Evolutionary conservation across 2,113 vertebrate genomes (phyloP).

Genomic region (Phasianus colchicus): DNA sequence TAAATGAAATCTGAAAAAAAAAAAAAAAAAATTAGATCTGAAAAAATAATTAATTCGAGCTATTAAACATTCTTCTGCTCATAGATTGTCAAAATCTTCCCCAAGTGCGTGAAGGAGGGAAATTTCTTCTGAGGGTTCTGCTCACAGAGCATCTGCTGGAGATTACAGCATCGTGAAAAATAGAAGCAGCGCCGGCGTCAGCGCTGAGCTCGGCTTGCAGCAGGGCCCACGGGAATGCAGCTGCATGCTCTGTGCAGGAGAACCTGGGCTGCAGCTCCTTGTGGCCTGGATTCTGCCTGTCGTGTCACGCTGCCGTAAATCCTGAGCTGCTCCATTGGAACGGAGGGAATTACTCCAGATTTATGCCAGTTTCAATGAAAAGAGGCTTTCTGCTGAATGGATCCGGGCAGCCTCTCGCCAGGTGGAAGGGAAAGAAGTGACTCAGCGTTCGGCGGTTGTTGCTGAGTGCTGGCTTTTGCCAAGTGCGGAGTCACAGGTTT

Average conservation of each 20-base stretch:
- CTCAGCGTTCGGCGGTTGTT: slow-evolving; percentile 23
- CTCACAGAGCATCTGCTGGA: neutral
- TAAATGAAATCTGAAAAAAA: neutral
- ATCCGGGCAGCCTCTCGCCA: neutral
- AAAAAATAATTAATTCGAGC: slow-evolving; percentile 13
- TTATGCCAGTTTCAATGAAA: slow-evolving; percentile 31
- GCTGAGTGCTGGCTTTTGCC: slow-evolving; percentile 8
- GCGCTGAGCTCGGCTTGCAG: neutral
- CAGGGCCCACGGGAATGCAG: neutral
- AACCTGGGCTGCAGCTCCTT: neutral
- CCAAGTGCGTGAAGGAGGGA: neutral
- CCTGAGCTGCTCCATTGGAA: slow-evolving; percentile 18
- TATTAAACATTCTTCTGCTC: neutral
- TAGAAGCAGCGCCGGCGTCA: neutral
- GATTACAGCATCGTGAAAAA: neutral
- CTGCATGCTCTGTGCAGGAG: neutral
- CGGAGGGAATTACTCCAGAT: slow-evolving; percentile 32
- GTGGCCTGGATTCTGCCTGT: neutral
- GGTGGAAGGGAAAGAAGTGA: slow-evolving; percentile 67
- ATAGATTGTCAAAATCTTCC: neutral
- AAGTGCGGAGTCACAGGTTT: neutral
- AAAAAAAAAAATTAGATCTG: neutral
- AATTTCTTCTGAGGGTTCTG: slow-evolving; percentile 4
- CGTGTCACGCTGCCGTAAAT: neutral
- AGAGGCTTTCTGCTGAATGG: slow-evolving; percentile 59